phyloP scores from a whole-genome alignment of 2,888 invertebrate genomes.

The Chrysina gloriosa region DNA sequence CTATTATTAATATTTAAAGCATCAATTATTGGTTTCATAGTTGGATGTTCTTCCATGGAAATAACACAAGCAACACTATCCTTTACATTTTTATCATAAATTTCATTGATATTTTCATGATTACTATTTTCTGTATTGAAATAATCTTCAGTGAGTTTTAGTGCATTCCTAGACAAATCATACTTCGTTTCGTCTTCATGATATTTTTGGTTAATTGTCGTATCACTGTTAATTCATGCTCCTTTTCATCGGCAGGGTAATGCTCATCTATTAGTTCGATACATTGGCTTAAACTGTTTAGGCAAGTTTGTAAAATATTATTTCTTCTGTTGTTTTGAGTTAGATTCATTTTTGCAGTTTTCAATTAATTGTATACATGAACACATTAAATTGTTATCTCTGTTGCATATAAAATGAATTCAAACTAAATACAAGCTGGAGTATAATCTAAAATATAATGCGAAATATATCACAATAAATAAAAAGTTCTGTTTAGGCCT shows the following conservation, averaged over 20 bases:
- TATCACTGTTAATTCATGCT: slow-evolving; percentile 6
- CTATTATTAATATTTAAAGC: neutral
- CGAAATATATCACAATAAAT: no score
- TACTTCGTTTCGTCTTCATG: slow-evolving; percentile 8
- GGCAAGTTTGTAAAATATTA: slow-evolving; percentile 11
- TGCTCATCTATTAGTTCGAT: slow-evolving; percentile 16
- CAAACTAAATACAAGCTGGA: no score
- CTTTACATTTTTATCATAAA: slow-evolving; percentile 1
- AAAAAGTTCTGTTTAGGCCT: no score
- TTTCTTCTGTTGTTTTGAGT: neutral
- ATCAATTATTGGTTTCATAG: neutral
- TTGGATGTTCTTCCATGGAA: slow-evolving; percentile 15
- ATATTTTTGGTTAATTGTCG: slow-evolving; percentile 21
- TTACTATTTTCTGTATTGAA: slow-evolving; percentile 17
- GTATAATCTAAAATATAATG: no score
- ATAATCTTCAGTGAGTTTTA: slow-evolving; percentile 7
- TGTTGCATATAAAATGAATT: no score
- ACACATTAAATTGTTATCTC: no score
- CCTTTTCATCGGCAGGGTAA: slow-evolving; percentile 11
- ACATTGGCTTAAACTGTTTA: slow-evolving; percentile 17
- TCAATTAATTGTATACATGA: no score
- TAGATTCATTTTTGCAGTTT: slow-evolving; percentile 7
- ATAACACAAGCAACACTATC: neutral
- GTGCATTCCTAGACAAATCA: neutral
- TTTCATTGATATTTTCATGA: slow-evolving; percentile 1